Conservation (phyloP, 2,888 invertebrate genomes). For the Rotaria sp. region DNA sequence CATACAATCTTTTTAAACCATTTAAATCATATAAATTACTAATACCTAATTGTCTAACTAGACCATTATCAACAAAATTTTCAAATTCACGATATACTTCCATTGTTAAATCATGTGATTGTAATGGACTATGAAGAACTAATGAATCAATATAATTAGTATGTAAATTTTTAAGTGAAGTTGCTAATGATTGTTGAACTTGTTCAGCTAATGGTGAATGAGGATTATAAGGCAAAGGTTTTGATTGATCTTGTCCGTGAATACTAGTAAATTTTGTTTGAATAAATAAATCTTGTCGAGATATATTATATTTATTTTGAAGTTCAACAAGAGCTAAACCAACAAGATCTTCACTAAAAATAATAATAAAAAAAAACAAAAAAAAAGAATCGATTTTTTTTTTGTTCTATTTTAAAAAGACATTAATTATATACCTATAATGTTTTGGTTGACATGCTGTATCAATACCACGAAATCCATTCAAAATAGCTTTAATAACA, state of each 20-base stretch:
- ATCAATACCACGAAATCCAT: constrained; percentile 31
- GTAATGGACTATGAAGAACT: constrained; percentile 31
- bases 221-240: constrained; percentile 27
- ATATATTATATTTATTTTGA: constrained; percentile 22
- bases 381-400: background rate
- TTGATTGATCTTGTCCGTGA: constrained; percentile 29
- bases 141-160: constrained; percentile 34
- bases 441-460: constrained; percentile 33
- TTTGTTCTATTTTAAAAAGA: background rate
- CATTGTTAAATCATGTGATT: constrained; percentile 7
- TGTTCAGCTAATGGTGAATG: background rate
- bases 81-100: constrained; percentile 23
- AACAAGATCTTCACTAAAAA: background rate
- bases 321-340: constrained; percentile 25
- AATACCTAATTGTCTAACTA: constrained; percentile 31
- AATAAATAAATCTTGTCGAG: constrained; percentile 32
- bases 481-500: constrained; percentile 25
- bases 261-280: constrained; percentile 34
- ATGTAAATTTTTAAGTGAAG: constrained; percentile 7
- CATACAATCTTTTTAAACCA: constrained; percentile 1
- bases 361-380: background rate
- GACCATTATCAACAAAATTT: constrained; percentile 28
- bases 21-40: constrained; percentile 26
- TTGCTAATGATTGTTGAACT: constrained; percentile 27
- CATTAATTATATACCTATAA: background rate